Percentiles rank a stretch among this genome's conserved stretches.
These are phyloP conservation scores for Cranoglanis bouderius DNA, from an alignment of 2,113 vertebrate species.

Conservation along the genomic window DNA sequence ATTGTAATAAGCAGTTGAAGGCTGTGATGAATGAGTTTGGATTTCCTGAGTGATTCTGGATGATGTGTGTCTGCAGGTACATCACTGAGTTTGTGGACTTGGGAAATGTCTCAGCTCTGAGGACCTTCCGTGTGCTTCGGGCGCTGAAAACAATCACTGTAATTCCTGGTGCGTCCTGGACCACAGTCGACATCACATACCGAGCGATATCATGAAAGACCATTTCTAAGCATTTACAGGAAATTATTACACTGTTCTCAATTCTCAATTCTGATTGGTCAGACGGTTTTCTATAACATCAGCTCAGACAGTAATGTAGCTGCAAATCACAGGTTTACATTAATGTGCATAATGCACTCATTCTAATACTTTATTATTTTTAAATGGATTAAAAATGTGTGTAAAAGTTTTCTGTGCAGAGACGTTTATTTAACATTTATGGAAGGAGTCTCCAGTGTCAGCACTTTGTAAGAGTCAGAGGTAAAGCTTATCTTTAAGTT, in stretches of 20 bases:
- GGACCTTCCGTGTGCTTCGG: slow-evolving; percentile 93
- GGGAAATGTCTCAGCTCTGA: slow-evolving; percentile 92
- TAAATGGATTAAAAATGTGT: neutral
- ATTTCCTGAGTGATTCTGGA: neutral
- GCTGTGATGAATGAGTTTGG: neutral
- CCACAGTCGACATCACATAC: neutral
- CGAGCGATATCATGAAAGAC: neutral
- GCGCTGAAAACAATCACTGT: slow-evolving; percentile 97
- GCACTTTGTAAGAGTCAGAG: neutral
- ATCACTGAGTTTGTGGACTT: slow-evolving; percentile 92
- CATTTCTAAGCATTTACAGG: neutral
- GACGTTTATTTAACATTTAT: neutral
- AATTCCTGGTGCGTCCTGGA: slow-evolving; percentile 82
- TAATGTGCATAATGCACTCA: neutral
- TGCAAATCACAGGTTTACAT: neutral
- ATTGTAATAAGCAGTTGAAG: neutral
- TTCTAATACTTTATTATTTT: neutral
- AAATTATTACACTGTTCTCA: neutral
- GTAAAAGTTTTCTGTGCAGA: neutral
- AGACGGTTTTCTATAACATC: neutral
- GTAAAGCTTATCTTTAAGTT: neutral
- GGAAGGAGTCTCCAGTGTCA: neutral
- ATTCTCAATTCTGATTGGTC: neutral
- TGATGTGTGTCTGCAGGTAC: slow-evolving; percentile 74
- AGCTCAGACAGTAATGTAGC: neutral